Evolutionary conservation across 2,113 vertebrate genomes (phyloP).

Genomic region (Mormyrus lacerda): DNA sequence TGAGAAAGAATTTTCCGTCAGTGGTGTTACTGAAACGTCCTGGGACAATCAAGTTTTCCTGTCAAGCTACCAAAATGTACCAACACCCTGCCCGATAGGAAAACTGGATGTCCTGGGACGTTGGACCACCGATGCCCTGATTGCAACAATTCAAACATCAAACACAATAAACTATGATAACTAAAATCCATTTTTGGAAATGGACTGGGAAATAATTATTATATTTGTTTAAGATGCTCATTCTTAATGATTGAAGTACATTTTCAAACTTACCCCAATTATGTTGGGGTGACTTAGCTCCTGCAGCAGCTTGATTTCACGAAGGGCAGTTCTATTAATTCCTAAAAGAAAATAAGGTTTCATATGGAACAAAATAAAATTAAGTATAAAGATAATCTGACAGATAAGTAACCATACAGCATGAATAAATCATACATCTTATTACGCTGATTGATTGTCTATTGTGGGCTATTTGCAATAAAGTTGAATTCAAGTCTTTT

Average conservation of each 20-base stretch:
- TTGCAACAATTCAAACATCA: neutral
- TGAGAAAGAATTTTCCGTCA: neutral
- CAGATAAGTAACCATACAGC: neutral
- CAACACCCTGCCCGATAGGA: neutral
- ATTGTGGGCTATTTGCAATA: no score
- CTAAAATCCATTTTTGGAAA: neutral
- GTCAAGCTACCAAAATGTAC: neutral
- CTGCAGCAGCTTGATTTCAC: slow-evolving; percentile 94
- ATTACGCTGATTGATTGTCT: no score
- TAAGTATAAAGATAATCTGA: no score
- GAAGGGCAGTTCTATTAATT: slow-evolving; percentile 92
- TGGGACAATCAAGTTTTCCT: neutral
- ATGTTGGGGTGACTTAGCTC: slow-evolving; percentile 94
- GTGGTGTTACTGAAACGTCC: neutral
- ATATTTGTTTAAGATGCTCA: neutral
- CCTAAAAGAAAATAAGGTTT: slow-evolving; percentile 54
- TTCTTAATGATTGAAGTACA: neutral
- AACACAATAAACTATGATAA: neutral
- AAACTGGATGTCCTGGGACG: neutral
- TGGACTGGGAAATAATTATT: neutral
- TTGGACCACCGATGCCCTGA: neutral
- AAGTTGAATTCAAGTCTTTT: no score
- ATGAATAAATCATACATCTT: neutral
- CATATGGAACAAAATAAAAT: neutral
- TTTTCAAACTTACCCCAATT: slow-evolving; percentile 78